These are phyloP conservation scores for Leucophenga varia DNA, from an alignment of 1,140 invertebrate genomes.

Conservation along the genomic window DNA sequence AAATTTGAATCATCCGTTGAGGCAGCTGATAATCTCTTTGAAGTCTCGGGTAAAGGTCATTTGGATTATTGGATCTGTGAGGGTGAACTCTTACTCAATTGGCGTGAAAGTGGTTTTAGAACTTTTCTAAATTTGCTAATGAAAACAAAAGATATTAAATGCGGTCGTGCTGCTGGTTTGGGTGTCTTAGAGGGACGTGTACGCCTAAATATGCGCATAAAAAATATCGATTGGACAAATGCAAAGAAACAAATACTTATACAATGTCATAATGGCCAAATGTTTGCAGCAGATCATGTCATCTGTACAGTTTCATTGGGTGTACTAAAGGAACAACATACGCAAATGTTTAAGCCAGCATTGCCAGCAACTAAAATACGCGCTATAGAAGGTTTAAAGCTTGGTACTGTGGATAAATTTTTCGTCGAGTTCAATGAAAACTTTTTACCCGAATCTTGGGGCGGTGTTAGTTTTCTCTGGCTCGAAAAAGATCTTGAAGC, in stretches of 20 bases:
- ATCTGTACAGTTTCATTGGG: slow-evolving; percentile 70
- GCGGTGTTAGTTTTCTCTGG: slow-evolving; percentile 61
- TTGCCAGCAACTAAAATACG: slow-evolving; percentile 64
- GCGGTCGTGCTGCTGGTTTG: slow-evolving; percentile 16
- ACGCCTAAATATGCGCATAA: slow-evolving; percentile 58
- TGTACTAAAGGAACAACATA: slow-evolving; percentile 66
- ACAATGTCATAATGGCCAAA: slow-evolving; percentile 63
- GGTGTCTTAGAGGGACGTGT: slow-evolving; percentile 49
- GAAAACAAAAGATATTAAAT: slow-evolving; percentile 22
- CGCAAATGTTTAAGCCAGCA: slow-evolving; percentile 63
- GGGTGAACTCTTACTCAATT: slow-evolving; percentile 63
- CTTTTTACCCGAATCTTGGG: slow-evolving; percentile 63
- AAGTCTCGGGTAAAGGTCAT: slow-evolving; percentile 62
- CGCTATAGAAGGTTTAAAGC: slow-evolving; percentile 66
- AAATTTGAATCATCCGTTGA: slow-evolving; percentile 62
- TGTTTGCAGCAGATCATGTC: slow-evolving; percentile 64
- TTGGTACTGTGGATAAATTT: slow-evolving; percentile 76
- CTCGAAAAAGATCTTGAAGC: slow-evolving; percentile 53
- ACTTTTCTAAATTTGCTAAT: slow-evolving; percentile 63
- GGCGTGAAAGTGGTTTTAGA: slow-evolving; percentile 65
- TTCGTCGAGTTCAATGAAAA: slow-evolving; percentile 67
- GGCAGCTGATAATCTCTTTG: slow-evolving; percentile 62
- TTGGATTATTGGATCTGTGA: slow-evolving; percentile 62
- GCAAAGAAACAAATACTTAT: slow-evolving; percentile 39
- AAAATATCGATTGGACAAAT: slow-evolving; percentile 55